These are phyloP conservation scores for Cyprinodon brontotheroides DNA, from an alignment of 2,113 vertebrate genomes.

Conservation along the genomic window DNA sequence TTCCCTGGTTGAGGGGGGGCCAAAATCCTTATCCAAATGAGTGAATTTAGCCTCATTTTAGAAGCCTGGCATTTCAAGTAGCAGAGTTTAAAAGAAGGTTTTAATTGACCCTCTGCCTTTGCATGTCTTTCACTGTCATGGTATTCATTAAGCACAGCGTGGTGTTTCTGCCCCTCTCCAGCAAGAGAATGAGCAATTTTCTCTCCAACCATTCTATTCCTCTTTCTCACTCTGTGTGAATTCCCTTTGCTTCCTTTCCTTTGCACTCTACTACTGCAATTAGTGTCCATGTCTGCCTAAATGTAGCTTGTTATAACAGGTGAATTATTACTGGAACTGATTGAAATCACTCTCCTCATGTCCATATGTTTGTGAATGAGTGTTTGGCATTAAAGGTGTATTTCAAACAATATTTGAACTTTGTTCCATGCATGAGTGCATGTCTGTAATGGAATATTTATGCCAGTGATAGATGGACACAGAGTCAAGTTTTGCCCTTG, in stretches of 20 bases:
- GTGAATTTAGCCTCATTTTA: conserved; percentile 49
- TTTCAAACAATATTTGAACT: neutral
- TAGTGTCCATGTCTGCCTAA: conserved; percentile 33
- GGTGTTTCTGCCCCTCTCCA: conserved; percentile 42
- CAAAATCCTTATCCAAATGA: conserved; percentile 55
- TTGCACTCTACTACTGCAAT: conserved; percentile 34
- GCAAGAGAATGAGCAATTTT: conserved; percentile 38
- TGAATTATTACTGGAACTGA: conserved; percentile 52
- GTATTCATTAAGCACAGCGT: conserved; percentile 62
- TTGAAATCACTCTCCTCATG: conserved; percentile 37
- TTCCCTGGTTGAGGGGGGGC: conserved; percentile 27
- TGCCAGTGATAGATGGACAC: conserved; percentile 54
- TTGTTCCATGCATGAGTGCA: conserved; percentile 1
- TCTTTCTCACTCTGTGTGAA: conserved; percentile 30
- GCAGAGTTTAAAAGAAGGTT: conserved; percentile 58
- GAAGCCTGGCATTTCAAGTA: conserved; percentile 47
- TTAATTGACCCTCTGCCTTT: conserved; percentile 63
- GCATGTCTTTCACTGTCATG: conserved; percentile 55
- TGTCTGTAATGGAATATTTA: conserved; percentile 33
- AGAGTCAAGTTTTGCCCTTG: conserved; percentile 48
- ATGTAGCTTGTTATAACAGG: conserved; percentile 59
- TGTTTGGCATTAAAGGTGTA: conserved; percentile 10
- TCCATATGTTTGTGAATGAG: neutral
- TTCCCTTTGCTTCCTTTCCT: conserved; percentile 19
- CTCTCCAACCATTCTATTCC: neutral